Percentiles rank a stretch among this genome's conserved stretches.
Conservation (phyloP, 37 sponge, comb jelly and placozoan genomes). For the Petrosia ficiformis region DNA sequence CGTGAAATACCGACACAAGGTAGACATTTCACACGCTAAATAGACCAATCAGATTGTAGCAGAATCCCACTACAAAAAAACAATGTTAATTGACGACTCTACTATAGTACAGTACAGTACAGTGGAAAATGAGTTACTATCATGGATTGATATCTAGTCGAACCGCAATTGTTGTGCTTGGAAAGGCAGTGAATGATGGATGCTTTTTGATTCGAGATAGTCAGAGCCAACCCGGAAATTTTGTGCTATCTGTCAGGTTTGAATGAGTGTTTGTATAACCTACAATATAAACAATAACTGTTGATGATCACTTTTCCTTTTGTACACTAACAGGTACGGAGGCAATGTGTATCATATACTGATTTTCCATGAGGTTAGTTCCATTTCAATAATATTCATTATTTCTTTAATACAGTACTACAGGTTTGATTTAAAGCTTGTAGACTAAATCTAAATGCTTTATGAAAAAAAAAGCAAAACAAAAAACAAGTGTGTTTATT, state of each 20-base stretch:
- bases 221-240: slow-evolving; percentile 60
- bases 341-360: slow-evolving; percentile 57
- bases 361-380: slow-evolving; percentile 36
- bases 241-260: slow-evolving; percentile 29
- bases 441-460: too few relatives aligned
- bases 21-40: too few relatives aligned
- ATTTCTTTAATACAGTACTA: not conserved
- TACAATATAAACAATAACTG: not conserved
- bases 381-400: not conserved
- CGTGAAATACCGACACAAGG: too few relatives aligned
- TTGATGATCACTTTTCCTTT: not conserved
- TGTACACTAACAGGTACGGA: slow-evolving; percentile 22
- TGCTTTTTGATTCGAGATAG: slow-evolving; percentile 56
- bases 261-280: not conserved
- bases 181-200: slow-evolving; percentile 11
- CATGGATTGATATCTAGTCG: slow-evolving; percentile 67
- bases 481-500: too few relatives aligned
- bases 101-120: too few relatives aligned
- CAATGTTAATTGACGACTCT: too few relatives aligned
- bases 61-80: too few relatives aligned
- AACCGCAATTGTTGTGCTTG: slow-evolving; percentile 43
- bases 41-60: too few relatives aligned
- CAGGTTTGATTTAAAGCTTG: too few relatives aligned
- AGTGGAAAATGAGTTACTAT: slow-evolving; percentile 62
- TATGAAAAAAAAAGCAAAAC: too few relatives aligned